Base-by-base conservation (phyloP, 2,888 invertebrate genomes). In the Stenichneumon culpator region DNA sequence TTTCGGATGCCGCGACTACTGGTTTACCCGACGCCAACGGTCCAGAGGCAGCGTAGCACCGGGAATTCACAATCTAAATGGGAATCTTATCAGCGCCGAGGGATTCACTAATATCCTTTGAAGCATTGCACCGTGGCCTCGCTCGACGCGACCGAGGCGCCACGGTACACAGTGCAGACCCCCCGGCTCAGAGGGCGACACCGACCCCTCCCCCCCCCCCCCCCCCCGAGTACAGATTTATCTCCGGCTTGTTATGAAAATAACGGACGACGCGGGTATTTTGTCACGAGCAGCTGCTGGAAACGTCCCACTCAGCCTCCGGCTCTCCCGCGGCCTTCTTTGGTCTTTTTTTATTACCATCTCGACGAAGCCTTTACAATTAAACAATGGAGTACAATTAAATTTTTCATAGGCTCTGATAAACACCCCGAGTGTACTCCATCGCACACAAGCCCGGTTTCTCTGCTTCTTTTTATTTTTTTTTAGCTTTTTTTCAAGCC, bases 21-120 rank as follows among this genome's bases (percentile, higher is more conserved):
- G 22, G 39, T 39, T 50, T 19, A 28, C 78, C 39, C 52, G 47
- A 67, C 63, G 78, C 67, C 32, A 67, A 47, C 57, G 36, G 36
- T 36, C 50, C 63, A 67, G 57, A 72, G 73, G 57, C 54, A 79
- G n/a, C 70, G 70, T 22, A 69, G 69, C 69, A 50, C 75, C 80
- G 81, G 83, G 82, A 77, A 84, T 79, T 68, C 73, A 70, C 85
- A 87, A 89, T 89, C 89, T 89, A 89, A 89, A 89, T 89, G 87
- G 88, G 87, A 89, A 89, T 89, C 89, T 89, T 89, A 89, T 89
- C 89, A 86, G 84, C 73, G 83, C 81, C 84, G 84, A 74, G 86
- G 87, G 87, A 88, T 88, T 88, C 86, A 87, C 87, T 88, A 88
- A 89, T 89, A 88, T 89, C 84, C 88, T 89, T 88, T 88, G 87